Evolutionary conservation across 2,797 vertebrate genomes (phyloP).

Genomic region (Catamblyrhynchus diadema): DNA sequence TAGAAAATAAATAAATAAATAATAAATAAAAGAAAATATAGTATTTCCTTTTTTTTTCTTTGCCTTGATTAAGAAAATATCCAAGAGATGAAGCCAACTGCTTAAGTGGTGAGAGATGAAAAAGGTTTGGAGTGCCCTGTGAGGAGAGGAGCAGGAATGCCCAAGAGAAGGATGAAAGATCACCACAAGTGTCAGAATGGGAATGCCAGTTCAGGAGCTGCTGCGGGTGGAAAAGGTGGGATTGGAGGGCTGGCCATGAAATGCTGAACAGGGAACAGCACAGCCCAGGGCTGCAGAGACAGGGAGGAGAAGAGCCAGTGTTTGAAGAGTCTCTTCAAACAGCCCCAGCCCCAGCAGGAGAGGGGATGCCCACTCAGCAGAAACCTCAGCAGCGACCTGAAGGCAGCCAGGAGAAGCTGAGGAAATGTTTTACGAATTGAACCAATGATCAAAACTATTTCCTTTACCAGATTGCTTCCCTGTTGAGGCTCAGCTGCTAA

Average conservation of each 20-base stretch:
- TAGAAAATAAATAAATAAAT: too few relatives aligned
- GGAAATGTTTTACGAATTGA: not conserved
- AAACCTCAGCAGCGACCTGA: not conserved
- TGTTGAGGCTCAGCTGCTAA: not conserved
- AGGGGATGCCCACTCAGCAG: not conserved
- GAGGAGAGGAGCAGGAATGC: not conserved
- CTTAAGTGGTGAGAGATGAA: not conserved
- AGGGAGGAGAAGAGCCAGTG: accelerated
- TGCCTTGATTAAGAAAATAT: not conserved
- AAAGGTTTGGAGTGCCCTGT: not conserved
- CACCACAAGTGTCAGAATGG: not conserved
- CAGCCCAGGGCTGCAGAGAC: not conserved
- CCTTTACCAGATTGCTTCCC: not conserved
- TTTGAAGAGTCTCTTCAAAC: too few relatives aligned
- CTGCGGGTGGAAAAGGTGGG: not conserved
- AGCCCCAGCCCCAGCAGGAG: not conserved
- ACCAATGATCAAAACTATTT: not conserved
- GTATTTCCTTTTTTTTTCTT: not conserved
- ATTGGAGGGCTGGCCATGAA: not conserved
- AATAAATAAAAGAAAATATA: not conserved
- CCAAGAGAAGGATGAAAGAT: not conserved
- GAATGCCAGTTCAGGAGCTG: not conserved
- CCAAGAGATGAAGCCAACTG: not conserved
- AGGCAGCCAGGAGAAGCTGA: not conserved
- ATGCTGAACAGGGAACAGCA: not conserved